Base-by-base conservation (phyloP, 2,888 invertebrate genomes). In the Cephus spinipes region DNA sequence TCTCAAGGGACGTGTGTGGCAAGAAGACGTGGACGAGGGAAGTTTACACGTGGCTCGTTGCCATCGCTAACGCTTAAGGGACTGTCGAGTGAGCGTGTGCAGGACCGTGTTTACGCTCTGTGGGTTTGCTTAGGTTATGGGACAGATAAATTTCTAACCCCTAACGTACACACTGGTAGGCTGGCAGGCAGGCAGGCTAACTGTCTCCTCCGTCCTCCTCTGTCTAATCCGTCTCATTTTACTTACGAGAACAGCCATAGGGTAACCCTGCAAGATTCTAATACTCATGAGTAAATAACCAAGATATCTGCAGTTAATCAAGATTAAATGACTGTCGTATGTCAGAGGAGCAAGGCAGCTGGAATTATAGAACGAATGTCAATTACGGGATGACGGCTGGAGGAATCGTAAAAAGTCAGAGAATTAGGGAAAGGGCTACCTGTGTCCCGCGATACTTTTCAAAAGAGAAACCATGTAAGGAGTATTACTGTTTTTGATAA, bases 101-200 rank as follows among this genome's bases (percentile, higher is more conserved):
- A 71, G 71, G 31, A 11, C 31, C 31, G 11, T 71, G 71, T 71
- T 71, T 71, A 71, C 15, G 31, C 9, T 71, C 15, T 71, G 71
- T 15, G 31, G 71, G 15, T 71, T 31, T 71, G 71, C 71, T 32
- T 71, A 15, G 71, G 71, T 71, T 71, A 71, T 71, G 71, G 71
- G 71, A 32, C 71, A 32, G 71, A 71, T 71, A 71, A 71, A 71
- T 71, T 71, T 71, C 71, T 31, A 32, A 31, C 12, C 71, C 71
- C 71, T 32, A 12, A 30, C 71, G 12, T 1, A 30, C 71, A 55
- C 40, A 9, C 40, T 23, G 15, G 6, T 0, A 15, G 40, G 12
- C 12, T 36, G 40, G 4, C 40, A 15, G 40, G 12, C 12, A 12
- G 40, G 4, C 40, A 12, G 36, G 36, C 36, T 35, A 35, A 35